Conservation (phyloP, 2,888 invertebrate genomes). For the Lithophane leautieri region DNA sequence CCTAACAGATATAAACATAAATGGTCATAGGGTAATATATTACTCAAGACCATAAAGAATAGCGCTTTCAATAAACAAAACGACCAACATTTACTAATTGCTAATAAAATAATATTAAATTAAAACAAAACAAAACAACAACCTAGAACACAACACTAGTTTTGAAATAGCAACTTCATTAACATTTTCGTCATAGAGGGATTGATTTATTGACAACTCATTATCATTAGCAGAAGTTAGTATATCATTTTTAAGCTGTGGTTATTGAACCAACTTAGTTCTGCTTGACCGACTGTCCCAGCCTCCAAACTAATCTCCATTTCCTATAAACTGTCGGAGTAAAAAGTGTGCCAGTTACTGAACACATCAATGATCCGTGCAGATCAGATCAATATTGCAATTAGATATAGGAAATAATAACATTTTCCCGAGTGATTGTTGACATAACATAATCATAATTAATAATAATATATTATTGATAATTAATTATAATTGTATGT, state of each 20-base stretch:
- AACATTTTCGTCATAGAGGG: background rate
- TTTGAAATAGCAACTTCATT: background rate
- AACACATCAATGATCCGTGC: slow-evolving; percentile 2
- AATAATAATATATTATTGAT: too few relatives aligned
- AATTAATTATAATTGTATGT: background rate
- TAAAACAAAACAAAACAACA: background rate
- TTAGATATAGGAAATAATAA: background rate
- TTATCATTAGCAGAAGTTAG: background rate
- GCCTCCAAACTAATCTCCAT: background rate
- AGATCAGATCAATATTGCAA: background rate
- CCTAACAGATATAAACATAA: background rate
- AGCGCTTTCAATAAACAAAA: background rate
- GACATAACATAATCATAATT: background rate
- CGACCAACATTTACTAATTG: too few relatives aligned
- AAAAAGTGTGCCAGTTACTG: slow-evolving; percentile 10
- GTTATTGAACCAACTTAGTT: slow-evolving; percentile 1
- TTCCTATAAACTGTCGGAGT: slow-evolving; percentile 4
- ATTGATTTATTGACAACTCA: background rate
- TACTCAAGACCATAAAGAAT: background rate
- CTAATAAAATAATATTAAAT: background rate
- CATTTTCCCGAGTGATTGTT: background rate
- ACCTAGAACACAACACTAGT: background rate
- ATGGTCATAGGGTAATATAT: background rate
- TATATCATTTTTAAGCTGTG: background rate
- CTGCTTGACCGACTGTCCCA: slow-evolving; percentile 19